Evolutionary conservation across 2,797 vertebrate species (phyloP), one percentile per base, ranked within the genome.

Genomic region (Hozukius guyotensis): DNA sequence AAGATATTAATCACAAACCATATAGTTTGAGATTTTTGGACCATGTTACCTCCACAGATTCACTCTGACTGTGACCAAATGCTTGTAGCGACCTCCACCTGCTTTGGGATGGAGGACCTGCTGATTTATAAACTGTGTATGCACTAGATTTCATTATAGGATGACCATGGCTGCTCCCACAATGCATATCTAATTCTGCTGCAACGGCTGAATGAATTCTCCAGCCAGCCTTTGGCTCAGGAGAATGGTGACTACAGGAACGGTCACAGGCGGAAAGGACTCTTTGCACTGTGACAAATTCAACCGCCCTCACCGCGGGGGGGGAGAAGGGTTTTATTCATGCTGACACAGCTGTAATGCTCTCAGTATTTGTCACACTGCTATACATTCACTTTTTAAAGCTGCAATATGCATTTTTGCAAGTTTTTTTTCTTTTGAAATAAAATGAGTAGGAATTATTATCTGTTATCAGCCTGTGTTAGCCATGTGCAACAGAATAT

Each of bases 151-250:
- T 61, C 56, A 73, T 77, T 46, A 32, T 16, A 62, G n/a, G 59
- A 71, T 42, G 24, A 18, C 36, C 27, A 32, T 27, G 53, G 64
- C 46, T 70, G 31, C 56, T 52, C 25, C 74, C 60, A 73, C 36
- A 62, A 9, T 55, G 80, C 59, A 72, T 56, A 78, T 71, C 53
- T 76, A 83, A 83, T 78, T 69, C 46, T 52, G 13, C 66, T 80
- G 78, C 67, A 76, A 29, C 27, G 22, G 56, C 25, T 81, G 42
- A 69, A 34, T 75, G 27, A 25, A 55, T 78, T 75, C 57, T 70
- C 20, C 29, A 14, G 12, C 14, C 18, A 4, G 25, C 68, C 57
- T 6, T 38, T 22, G 65, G 72, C 57, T 56, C 42, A 59, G 57
- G 49, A 76, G 70, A 75, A 53, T 2, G 22, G 73, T 42, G 68